Percentiles rank a stretch among this genome's conserved stretches.
These are phyloP conservation scores for Tinea pellionella DNA, from an alignment of 2,888 invertebrate species.

Conservation along the genomic window DNA sequence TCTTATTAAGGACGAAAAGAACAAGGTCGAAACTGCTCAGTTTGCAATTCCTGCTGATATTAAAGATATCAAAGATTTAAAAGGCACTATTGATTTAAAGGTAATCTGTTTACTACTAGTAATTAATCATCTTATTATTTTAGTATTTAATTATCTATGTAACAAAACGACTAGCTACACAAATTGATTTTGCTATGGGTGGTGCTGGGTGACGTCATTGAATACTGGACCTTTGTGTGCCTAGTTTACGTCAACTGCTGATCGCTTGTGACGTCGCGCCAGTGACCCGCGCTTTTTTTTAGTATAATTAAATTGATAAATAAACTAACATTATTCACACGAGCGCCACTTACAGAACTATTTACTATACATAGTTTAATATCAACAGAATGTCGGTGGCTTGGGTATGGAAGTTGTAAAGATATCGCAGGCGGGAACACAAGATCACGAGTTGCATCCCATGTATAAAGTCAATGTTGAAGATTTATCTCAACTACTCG, in stretches of 20 bases:
- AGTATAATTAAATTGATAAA: neutral
- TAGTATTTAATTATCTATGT: too few relatives aligned
- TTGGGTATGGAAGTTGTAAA: constrained; percentile 78
- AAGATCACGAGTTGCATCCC: constrained; percentile 81
- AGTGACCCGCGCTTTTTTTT: neutral
- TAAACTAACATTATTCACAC: too few relatives aligned
- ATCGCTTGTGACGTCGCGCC: too few relatives aligned
- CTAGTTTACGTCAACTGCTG: too few relatives aligned
- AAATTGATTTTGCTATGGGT: too few relatives aligned
- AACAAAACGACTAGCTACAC: too few relatives aligned
- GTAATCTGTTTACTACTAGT: constrained; percentile 23
- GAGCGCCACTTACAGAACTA: too few relatives aligned
- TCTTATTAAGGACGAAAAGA: constrained; percentile 71
- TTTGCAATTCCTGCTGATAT: constrained; percentile 59
- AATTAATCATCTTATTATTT: too few relatives aligned
- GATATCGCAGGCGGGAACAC: constrained; percentile 71
- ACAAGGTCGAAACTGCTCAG: constrained; percentile 54
- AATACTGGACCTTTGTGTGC: too few relatives aligned
- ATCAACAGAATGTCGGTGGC: constrained; percentile 45
- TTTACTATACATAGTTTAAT: too few relatives aligned
- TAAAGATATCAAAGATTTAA: constrained; percentile 43
- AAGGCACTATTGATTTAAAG: constrained; percentile 56
- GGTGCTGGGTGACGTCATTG: too few relatives aligned
- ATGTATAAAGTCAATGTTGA: constrained; percentile 87
- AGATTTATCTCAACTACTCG: constrained; percentile 84